Percentiles rank a stretch among this genome's conserved stretches.
phyloP scores from a whole-genome alignment of 2,888 invertebrate genomes.

The Sacculina carcini region DNA sequence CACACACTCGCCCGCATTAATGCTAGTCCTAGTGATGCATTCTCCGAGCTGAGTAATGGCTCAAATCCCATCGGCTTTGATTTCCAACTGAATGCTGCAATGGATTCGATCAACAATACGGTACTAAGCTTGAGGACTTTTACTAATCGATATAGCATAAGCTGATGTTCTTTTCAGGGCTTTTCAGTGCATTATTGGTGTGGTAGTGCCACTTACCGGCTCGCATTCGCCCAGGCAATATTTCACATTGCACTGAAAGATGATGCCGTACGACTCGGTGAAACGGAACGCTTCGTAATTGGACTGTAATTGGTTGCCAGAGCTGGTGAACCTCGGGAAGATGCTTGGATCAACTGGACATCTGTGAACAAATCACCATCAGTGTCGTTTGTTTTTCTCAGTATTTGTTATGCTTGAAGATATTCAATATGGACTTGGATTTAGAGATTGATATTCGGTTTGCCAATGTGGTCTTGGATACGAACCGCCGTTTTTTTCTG shows the following conservation, averaged over 20 bases:
- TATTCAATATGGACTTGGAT: too few species aligned
- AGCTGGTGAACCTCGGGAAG: slow-evolving; percentile 72
- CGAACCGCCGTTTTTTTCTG: too few species aligned
- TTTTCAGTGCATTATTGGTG: too few species aligned
- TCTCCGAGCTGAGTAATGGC: slow-evolving; percentile 43
- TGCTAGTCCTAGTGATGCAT: slow-evolving; percentile 72
- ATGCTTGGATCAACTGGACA: slow-evolving; percentile 80
- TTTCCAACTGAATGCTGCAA: too few species aligned
- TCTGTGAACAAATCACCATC: slow-evolving; percentile 21
- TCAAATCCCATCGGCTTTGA: too few species aligned
- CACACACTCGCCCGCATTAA: slow-evolving; percentile 46
- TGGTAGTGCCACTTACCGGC: slow-evolving; percentile 58
- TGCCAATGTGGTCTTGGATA: too few species aligned
- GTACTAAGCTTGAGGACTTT: too few species aligned
- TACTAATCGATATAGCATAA: too few species aligned
- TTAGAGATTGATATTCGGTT: too few species aligned
- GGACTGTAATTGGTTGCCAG: slow-evolving; percentile 56
- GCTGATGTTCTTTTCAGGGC: too few species aligned
- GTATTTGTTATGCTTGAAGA: too few species aligned
- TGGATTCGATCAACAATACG: too few species aligned
- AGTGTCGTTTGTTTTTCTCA: neutral
- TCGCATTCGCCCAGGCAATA: slow-evolving; percentile 85
- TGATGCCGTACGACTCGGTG: slow-evolving; percentile 83
- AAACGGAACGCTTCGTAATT: slow-evolving; percentile 84
- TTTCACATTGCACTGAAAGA: slow-evolving; percentile 90